Evolutionary conservation across 2,888 invertebrate genomes (phyloP).

Genomic region (Caenorhabditis afra): DNA sequence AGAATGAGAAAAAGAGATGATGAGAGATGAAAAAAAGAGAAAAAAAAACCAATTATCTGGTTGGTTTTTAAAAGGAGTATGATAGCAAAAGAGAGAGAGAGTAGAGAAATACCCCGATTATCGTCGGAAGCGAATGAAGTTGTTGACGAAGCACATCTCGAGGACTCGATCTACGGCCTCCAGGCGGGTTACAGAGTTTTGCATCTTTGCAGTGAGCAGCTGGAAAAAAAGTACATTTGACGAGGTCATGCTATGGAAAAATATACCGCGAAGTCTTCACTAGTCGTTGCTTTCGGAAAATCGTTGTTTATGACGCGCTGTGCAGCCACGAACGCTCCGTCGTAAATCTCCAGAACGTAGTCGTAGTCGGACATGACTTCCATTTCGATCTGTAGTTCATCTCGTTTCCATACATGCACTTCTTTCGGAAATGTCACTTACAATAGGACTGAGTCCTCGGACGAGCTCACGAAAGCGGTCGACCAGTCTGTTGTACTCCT

Average conservation of each 20-base stretch:
- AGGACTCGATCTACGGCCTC: conserved; percentile 39
- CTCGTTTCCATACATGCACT: too few species aligned
- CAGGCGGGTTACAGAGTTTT: conserved; percentile 1
- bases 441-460: conserved; percentile 7
- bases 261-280: conserved; percentile 41
- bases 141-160: conserved; percentile 18
- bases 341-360: conserved; percentile 36
- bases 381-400: conserved; percentile 35
- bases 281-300: conserved; percentile 27
- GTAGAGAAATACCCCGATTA: conserved; percentile 4
- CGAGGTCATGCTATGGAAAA: too few species aligned
- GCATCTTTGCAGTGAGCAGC: conserved; percentile 13
- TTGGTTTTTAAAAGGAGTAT: too few species aligned
- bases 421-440: too few species aligned
- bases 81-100: too few species aligned
- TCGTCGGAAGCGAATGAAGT: conserved; percentile 15
- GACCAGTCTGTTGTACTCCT: background rate
- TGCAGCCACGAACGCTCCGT: conserved; percentile 6
- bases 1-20: too few species aligned
- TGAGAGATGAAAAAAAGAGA: too few species aligned
- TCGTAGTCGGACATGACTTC: conserved; percentile 37
- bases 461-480: conserved; percentile 1
- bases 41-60: too few species aligned
- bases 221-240: conserved; percentile 3
- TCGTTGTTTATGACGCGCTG: conserved; percentile 25